Evolutionary conservation across 2,797 vertebrate genomes (phyloP), one percentile per base, ranked within the genome.

Genomic region (Gallinago nigripennis): DNA sequence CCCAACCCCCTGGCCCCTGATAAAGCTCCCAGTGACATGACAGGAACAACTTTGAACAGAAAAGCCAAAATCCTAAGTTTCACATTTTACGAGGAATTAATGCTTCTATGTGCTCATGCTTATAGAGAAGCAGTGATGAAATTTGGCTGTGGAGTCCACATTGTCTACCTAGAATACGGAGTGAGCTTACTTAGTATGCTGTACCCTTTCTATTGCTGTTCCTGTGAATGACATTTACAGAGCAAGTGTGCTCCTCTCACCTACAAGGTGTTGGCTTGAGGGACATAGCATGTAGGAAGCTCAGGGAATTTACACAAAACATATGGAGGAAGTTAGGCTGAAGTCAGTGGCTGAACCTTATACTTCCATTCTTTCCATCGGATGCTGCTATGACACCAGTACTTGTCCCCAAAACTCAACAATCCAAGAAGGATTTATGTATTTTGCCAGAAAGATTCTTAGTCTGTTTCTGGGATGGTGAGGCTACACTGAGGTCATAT

Each of bases 151-250:
- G 48, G 27, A 56, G 30, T 81, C 84, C 45, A 51, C 8, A 13
- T 66, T 60, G 56, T 94, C 23, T 64, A 31, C 17, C 24, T 43
- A 63, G n/a, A 94, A 75, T 24, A 66, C 19, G 69, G 24, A 75
- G 3, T 20, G 72, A 81, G 1, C 4, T 43, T 70, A 48, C 13
- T 68, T 28, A 63, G 15, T n/a, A 37, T 54, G 43, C 31, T 33
- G 10, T 39, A 48, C 11, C 46, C 68, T 88, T 63, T 77, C 28
- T 64, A 19, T 84, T 84, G 43, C 10, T 56, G 14, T 2, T 45
- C 71, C 84, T 95, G 63, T 76, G 88, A 73, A 71, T 10, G 25
- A 63, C 20, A 19, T 68, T 86, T 16, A 75, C 84, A 87, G 91
- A 92, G 27, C n/a, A 30, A 56, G 11, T 18, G 7, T 1, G 5